A percentile compares a stretch with the other conserved stretches of the same genome.
These are phyloP conservation scores for Gymnobelideus leadbeateri DNA, from an alignment of 2,113 vertebrate species.

Conservation along the genomic window DNA sequence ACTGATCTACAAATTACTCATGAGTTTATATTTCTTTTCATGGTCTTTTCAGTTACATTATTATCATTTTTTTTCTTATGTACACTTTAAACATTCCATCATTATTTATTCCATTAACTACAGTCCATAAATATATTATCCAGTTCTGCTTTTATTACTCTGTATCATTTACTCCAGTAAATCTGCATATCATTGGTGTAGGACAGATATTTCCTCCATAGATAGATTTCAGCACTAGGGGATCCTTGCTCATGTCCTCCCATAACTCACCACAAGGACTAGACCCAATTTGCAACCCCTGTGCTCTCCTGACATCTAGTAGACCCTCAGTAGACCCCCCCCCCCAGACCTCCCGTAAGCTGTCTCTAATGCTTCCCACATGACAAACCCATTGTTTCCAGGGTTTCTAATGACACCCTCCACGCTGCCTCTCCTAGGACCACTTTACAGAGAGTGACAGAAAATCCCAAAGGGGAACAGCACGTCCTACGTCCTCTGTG, in stretches of 20 bases:
- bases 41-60: not conserved
- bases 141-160: not conserved
- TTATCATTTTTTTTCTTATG: not conserved
- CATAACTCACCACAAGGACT: too few species aligned
- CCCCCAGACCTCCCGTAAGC: not conserved
- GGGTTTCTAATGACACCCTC: not conserved
- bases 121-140: not conserved
- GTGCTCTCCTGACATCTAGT: too few species aligned
- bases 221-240: not conserved
- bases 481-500: not conserved
- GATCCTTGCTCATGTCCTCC: not conserved
- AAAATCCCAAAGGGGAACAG: not conserved
- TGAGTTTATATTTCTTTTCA: not conserved
- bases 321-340: not conserved
- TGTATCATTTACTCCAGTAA: not conserved
- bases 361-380: not conserved
- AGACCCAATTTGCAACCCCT: too few species aligned
- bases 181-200: not conserved
- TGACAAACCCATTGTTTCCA: too few species aligned
- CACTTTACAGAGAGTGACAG: not conserved
- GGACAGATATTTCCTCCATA: not conserved
- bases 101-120: not conserved
- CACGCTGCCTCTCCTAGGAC: not conserved
- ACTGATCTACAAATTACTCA: not conserved
- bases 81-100: not conserved